A percentile compares a stretch with the other conserved stretches of the same genome.
Conservation (phyloP, 2,888 invertebrate genomes). For the Hydrotaea cyrtoneurina region DNA sequence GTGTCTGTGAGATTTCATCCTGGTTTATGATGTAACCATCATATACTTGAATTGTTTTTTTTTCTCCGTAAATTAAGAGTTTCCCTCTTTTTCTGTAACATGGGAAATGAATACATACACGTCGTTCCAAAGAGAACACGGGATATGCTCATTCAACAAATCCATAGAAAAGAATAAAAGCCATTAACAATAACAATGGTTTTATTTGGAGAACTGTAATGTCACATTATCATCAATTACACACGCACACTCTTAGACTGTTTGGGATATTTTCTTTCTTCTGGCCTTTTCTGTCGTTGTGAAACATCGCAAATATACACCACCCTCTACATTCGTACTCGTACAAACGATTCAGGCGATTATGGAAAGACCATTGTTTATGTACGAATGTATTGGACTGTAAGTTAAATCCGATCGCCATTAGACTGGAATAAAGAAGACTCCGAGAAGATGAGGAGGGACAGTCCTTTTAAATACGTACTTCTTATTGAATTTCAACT, state of each 20-base stretch:
- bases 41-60: not conserved
- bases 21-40: slow-evolving; percentile 34
- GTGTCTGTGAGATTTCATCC: not conserved
- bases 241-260: not conserved
- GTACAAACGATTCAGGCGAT: not conserved
- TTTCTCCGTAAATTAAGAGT: not conserved
- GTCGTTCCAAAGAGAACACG: not conserved
- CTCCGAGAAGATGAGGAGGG: not conserved
- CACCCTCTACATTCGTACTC: not conserved
- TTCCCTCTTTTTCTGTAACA: not conserved
- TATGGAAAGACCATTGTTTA: slow-evolving; percentile 10
- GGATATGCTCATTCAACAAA: slow-evolving; percentile 5
- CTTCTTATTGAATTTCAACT: too few species aligned
- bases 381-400: not conserved
- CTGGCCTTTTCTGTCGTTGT: not conserved
- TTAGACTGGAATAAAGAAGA: not conserved
- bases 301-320: not conserved
- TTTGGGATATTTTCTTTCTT: not conserved
- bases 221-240: slow-evolving; percentile 26
- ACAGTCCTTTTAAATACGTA: too few species aligned
- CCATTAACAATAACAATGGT: slow-evolving; percentile 32
- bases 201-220: slow-evolving; percentile 32
- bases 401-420: slow-evolving; percentile 16
- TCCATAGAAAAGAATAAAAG: slow-evolving; percentile 31
- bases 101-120: not conserved